Base-by-base conservation (phyloP, 1,140 invertebrate species). In the Drosophila yakuba region DNA sequence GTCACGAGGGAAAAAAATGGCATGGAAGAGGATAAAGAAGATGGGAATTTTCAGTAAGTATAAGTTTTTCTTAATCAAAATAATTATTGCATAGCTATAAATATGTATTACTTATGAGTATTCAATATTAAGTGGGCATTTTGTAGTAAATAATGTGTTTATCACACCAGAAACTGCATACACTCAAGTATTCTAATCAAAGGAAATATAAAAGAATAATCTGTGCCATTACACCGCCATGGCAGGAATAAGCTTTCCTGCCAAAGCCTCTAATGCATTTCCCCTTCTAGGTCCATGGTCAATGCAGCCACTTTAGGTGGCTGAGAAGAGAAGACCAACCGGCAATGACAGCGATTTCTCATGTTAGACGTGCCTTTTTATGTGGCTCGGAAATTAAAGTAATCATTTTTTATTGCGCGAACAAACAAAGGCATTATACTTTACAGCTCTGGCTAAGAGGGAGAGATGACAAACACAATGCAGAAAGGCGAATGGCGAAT, bases 401-500 rank as follows among this genome's bases (percentile, higher is more conserved):
- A 89, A 89, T 89, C 68, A 89, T 89, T 89, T 88, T 89, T 89
- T 89, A 89, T 89, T 74, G 84, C 84, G 80, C 84, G 68, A 88
- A 89, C 84, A 89, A 90, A 89, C 84, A 88, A 89, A 90, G 67
- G 84, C 84, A 89, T 89, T 89, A 84, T 89, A 80, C 79, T 84
- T 88, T 80, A 88, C 84, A 80, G 63, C 80, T 52, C 54, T 12
- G 25, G 55, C 28, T 59, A 45, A 51, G 38, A 50, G 32, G 57
- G 35, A 59, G 38, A 77, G 50, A 60, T 68, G 39, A 59, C 36
- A 67, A 63, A 71, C 60, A 72, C 47, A 51, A 62, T 55, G 43
- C 15, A 62, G 48, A 59, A 71, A 47, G n/a, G 2, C 35, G 74
- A 76, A 60, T 48, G 35, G 41, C 51, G 52, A 51, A 25, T 5